Conservation (phyloP, 2,888 invertebrate species). For the Ichneumoninae sp. region DNA sequence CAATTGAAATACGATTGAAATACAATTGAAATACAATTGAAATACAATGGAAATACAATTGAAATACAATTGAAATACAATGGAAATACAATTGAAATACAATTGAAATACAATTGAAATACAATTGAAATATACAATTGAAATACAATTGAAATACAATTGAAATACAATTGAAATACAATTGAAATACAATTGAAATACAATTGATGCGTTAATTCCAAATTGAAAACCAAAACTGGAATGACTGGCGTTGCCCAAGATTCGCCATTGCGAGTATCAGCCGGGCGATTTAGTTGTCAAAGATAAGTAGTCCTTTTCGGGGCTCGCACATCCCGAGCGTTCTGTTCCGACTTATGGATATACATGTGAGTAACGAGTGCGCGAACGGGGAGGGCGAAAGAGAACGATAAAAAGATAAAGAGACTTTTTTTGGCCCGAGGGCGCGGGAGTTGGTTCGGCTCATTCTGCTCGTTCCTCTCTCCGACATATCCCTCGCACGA, state of each 20-base stretch:
- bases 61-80: neutral
- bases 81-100: neutral
- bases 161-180: no score
- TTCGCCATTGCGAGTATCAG: neutral
- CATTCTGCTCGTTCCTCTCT: constrained; percentile 31
- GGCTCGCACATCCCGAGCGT: constrained; percentile 26
- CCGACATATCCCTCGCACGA: constrained; percentile 62
- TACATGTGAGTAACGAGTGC: constrained; percentile 46
- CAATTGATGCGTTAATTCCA: neutral
- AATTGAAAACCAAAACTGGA: neutral
- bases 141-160: no score
- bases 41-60: neutral
- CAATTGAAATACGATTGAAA: no score
- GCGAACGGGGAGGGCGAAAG: constrained; percentile 39
- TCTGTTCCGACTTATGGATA: constrained; percentile 47
- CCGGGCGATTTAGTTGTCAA: constrained; percentile 56
- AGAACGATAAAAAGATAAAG: constrained; percentile 56
- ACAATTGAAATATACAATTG: no score
- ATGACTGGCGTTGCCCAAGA: neutral
- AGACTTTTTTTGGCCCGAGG: constrained; percentile 60
- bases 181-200: no score
- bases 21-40: no score
- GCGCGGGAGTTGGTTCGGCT: constrained; percentile 51
- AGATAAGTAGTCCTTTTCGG: constrained; percentile 38
- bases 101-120: no score